A percentile compares a stretch with the other conserved stretches of the same genome.
phyloP scores from a whole-genome alignment of 2,888 invertebrate species.

The Tinea trinotella region DNA sequence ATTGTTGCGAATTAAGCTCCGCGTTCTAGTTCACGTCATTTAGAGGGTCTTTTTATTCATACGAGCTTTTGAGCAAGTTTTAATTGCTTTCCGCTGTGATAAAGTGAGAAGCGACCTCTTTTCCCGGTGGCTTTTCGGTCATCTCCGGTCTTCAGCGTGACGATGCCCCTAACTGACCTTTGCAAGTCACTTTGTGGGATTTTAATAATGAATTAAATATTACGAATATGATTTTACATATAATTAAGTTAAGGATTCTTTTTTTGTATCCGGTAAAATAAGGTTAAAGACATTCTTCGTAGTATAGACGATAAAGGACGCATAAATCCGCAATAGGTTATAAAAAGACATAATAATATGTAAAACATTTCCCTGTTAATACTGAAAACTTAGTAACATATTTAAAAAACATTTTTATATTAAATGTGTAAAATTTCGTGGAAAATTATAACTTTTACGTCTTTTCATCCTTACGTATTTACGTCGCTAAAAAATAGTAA shows the following conservation, averaged over 20 bases:
- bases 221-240: not conserved
- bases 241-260: too few species aligned
- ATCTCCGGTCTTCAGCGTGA: constrained; percentile 13
- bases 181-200: constrained; percentile 9
- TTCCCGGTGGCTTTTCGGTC: constrained; percentile 14
- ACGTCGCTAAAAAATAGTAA: not conserved
- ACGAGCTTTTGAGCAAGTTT: constrained; percentile 16
- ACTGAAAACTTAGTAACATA: too few species aligned
- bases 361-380: too few species aligned
- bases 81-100: constrained; percentile 17
- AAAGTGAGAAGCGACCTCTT: constrained; percentile 3
- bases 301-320: too few species aligned
- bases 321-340: too few species aligned
- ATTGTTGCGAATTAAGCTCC: not conserved
- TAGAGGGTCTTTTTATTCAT: constrained; percentile 15
- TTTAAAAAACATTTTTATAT: too few species aligned
- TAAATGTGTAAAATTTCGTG: not conserved
- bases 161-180: constrained; percentile 4
- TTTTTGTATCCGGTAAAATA: too few species aligned
- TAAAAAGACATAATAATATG: too few species aligned
- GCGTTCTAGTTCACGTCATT: not conserved
- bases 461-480: too few species aligned
- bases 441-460: not conserved
- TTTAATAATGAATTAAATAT: not conserved
- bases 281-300: too few species aligned